Evolutionary conservation across 2,113 vertebrate species (phyloP), one percentile per base, ranked within the genome.

Genomic region (Pungitius pungitius): DNA sequence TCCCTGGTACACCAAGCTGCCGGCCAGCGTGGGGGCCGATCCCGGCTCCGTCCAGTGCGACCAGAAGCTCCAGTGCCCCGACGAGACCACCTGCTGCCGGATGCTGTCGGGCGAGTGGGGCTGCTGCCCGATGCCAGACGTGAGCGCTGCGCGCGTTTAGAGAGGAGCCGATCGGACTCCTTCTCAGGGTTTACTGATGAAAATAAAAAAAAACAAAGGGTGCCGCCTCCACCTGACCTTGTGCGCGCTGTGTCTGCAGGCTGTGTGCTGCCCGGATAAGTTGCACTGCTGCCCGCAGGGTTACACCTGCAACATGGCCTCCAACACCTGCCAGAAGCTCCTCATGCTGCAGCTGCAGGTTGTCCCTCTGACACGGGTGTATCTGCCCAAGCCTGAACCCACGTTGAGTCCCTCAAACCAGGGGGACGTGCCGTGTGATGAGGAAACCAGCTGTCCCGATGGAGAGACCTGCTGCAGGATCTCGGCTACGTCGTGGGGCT

Each of bases 281-380:
- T 17, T 87, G 77, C 93, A 95, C 84, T 96, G 95, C 84, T 95
- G 95, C 47, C 95, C 94, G 0, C 67, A 80, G 14, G 95, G 93
- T 71, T 95, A 92, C 85, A 81, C 17, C 1, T 96, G 95, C 0
- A 60, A 85, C 57, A 0, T 62, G 0, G 13, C 15, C 27, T 82
- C 78, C 0, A 87, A 14, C 52, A 56, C 89, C 47, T 94, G 85
- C 68, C 73, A 85, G 73, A 91, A 84, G 72, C 12, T 70, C 27
- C 57, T 75, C 70, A 15, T 61, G 77, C 64, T 87, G 40, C 69
- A 85, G 69, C 13, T 87, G 69, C 85, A 91, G 17, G 82, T 45
- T 0, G 10, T 89, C n/a, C 84, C 90, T 1, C 69, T 91, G 4
- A 84, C 71, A 1, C 77, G 60, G 0, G 73, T 91, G 33, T 75